Evolutionary conservation across 2,888 invertebrate species (phyloP).

Genomic region (Fissipunctia ypsillon): DNA sequence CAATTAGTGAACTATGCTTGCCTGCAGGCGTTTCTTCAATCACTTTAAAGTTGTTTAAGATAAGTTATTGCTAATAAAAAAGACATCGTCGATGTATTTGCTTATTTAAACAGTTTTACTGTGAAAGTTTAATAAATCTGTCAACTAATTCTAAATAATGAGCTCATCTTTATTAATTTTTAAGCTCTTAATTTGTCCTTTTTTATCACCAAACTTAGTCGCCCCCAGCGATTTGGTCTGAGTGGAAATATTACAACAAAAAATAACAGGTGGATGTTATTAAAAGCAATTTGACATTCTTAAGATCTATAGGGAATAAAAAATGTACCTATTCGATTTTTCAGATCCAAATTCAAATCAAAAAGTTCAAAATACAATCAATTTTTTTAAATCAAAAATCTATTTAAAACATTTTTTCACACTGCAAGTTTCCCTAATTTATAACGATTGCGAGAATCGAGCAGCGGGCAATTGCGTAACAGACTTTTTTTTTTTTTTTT

Average conservation of each 20-base stretch:
- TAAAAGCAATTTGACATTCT: constrained; percentile 6
- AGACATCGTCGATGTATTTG: constrained; percentile 43
- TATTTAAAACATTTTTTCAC: neutral
- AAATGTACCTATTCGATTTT: neutral
- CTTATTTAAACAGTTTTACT: constrained; percentile 34
- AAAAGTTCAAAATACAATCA: neutral
- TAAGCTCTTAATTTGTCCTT: constrained; percentile 34
- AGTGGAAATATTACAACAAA: constrained; percentile 17
- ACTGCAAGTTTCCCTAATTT: neutral
- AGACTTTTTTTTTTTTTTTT: too few species aligned
- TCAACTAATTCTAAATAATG: constrained; percentile 61
- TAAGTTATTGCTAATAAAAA: constrained; percentile 60
- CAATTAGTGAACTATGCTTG: constrained; percentile 32
- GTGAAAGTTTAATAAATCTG: constrained; percentile 58
- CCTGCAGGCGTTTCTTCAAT: constrained; percentile 49
- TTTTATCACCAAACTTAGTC: constrained; percentile 22
- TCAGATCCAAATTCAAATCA: neutral
- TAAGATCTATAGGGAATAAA: neutral
- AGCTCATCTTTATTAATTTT: constrained; percentile 59
- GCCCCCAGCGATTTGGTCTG: constrained; percentile 2
- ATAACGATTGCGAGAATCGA: neutral
- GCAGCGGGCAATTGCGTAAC: too few species aligned
- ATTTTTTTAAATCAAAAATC: neutral
- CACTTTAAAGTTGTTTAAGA: constrained; percentile 38
- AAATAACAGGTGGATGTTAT: neutral